A percentile compares a stretch with the other conserved stretches of the same genome.
phyloP scores from a whole-genome alignment of 2,888 invertebrate species.

The Hydriomena furcata region DNA sequence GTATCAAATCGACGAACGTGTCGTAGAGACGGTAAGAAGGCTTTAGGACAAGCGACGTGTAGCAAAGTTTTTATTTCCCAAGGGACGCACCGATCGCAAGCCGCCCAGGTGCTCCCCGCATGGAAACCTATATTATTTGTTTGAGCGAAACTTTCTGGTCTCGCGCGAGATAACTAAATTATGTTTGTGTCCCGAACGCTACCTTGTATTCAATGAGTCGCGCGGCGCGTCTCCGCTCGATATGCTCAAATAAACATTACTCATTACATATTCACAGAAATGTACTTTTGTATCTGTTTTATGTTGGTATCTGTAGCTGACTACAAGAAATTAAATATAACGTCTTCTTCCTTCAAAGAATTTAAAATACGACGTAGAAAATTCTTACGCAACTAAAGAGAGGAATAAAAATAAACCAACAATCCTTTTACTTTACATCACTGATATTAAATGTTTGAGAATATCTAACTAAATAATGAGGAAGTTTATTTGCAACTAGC shows the following conservation, averaged over 20 bases:
- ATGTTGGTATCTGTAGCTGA: neutral
- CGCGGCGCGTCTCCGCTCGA: conserved; percentile 44
- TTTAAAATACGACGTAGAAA: neutral
- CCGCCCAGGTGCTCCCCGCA: conserved; percentile 78
- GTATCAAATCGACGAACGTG: conserved; percentile 76
- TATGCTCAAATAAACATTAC: conserved; percentile 47
- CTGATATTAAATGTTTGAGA: neutral
- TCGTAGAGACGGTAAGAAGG: conserved; percentile 75
- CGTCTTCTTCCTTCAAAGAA: neutral
- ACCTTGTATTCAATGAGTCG: conserved; percentile 69
- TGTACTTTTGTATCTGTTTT: conserved; percentile 5
- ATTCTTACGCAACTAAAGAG: neutral
- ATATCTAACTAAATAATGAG: too few relatives aligned
- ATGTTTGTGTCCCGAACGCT: conserved; percentile 72
- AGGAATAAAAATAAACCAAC: neutral
- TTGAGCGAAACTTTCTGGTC: conserved; percentile 81
- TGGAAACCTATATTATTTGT: conserved; percentile 83
- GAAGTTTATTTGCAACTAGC: too few relatives aligned
- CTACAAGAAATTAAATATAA: neutral
- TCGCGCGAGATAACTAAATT: conserved; percentile 80
- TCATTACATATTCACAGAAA: conserved; percentile 18
- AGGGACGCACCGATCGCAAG: conserved; percentile 80
- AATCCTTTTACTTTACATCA: neutral
- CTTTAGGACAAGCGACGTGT: conserved; percentile 81
- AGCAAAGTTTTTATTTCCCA: conserved; percentile 83